Conservation (phyloP, 1,140 invertebrate genomes). For the Melanaphis sacchari region DNA sequence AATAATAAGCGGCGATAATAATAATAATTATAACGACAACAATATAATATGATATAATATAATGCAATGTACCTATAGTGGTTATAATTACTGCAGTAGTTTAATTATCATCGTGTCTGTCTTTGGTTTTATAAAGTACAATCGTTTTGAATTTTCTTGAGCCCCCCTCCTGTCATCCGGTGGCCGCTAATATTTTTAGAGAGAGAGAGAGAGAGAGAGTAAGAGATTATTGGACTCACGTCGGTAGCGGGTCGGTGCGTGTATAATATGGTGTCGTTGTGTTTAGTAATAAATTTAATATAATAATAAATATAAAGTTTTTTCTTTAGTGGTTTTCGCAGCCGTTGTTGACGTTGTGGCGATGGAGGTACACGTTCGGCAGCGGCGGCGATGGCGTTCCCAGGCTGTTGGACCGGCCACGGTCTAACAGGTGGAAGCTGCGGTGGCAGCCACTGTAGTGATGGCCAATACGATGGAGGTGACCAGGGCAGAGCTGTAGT, state of each 20-base stretch:
- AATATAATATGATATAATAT: not conserved
- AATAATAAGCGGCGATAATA: conserved; percentile 4
- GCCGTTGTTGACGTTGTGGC: not conserved
- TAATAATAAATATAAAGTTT: not conserved
- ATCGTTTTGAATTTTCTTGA: not conserved
- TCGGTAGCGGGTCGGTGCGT: not conserved
- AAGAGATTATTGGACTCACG: not conserved
- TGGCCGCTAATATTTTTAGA: not conserved
- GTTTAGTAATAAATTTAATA: not conserved
- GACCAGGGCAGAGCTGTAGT: not conserved
- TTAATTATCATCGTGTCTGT: not conserved
- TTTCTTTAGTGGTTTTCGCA: not conserved
- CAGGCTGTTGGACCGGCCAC: not conserved
- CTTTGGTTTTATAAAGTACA: not conserved
- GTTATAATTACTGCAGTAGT: not conserved
- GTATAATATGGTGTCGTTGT: not conserved
- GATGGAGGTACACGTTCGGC: not conserved
- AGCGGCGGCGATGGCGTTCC: not conserved
- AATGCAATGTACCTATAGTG: not conserved
- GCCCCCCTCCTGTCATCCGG: not conserved
- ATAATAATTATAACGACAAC: conserved; percentile 1
- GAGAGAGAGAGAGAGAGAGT: not conserved
- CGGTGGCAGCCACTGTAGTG: not conserved
- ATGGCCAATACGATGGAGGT: not conserved
- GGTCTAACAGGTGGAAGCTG: not conserved